Base-by-base conservation (phyloP, 2,888 invertebrate genomes). In the Drepanosiphum platanoidis region DNA sequence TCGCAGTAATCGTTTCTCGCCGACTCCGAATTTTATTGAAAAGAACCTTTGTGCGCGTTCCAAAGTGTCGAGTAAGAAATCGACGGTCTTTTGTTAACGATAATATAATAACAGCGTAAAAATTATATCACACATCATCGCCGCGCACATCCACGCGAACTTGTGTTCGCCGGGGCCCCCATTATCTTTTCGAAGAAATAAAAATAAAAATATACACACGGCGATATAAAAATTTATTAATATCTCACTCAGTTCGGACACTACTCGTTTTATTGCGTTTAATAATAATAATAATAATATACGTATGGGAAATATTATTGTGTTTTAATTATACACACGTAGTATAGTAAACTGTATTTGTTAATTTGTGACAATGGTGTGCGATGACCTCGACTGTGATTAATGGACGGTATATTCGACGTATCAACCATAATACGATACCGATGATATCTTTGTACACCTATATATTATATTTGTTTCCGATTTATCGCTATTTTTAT, bases 351-450 rank as follows among this genome's bases (percentile, higher is more conserved):
- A 66, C 2, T 34, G 15, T 30, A 8, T 46, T 46, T 34, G n/a
- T 68, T 66, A 46, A 79, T 68, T 66, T 68, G 27, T 42, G 64
- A 66, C 78, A 79, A 68, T 68, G 68, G 15, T 3, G 27, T 3
- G 9, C 18, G 0, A 0, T 66, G 66, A 79, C 79, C 68, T 79
- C 79, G 68, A 32, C 68, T 46, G 68, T 79, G 79, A 79, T 79
- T 79, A 46, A 79, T 79, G 79, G 46, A 66, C 30, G 27, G 9
- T 74, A 22, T 5, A 46, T 46, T 42, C 32, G 74, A 74, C 42
- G 74, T 46, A 79, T 27, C 27, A 64, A 64, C 30, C 64, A 27
- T 30, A 27, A n/a, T n/a, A n/a, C n/a, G n/a, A n/a, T 64, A 64
- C 27, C 30, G 11, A 64, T 30, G 30, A 64, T 64, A 64, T 27